Evolutionary conservation across 2,797 vertebrate species (phyloP).

Genomic region (Pangasius macronema): DNA sequence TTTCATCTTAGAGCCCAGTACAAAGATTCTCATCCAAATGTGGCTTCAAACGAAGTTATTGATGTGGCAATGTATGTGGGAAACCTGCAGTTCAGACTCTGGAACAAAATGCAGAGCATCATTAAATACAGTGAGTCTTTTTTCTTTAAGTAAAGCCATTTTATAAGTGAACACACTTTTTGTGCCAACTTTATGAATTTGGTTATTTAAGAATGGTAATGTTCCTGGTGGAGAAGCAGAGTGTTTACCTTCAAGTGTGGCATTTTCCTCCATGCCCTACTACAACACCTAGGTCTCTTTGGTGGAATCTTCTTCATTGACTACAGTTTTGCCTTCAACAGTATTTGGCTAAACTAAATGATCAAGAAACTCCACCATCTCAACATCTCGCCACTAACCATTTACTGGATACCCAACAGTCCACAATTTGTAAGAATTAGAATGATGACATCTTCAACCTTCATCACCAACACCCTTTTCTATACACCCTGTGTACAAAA

Average conservation of each 20-base stretch:
- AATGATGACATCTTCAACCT: not conserved
- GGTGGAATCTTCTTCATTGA: not conserved
- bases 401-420: not conserved
- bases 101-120: conserved; percentile 38
- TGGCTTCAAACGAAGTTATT: conserved; percentile 9
- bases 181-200: not conserved
- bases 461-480: not conserved
- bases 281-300: not conserved
- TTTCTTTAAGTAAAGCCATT: not conserved
- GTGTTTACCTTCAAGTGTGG: not conserved
- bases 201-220: not conserved
- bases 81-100: conserved; percentile 40
- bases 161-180: not conserved
- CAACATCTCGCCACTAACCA: not conserved
- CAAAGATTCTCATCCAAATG: not conserved
- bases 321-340: not conserved
- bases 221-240: not conserved
- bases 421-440: not conserved
- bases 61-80: conserved; percentile 39
- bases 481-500: not conserved
- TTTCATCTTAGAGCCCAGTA: conserved; percentile 23
- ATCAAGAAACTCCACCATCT: not conserved
- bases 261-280: not conserved
- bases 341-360: not conserved
- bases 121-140: conserved; percentile 46